Percentiles rank a stretch among this genome's conserved stretches.
Evolutionary conservation across 35 echinoderm and acorn worm genomes (phyloP).

Genomic region (Ptychodera flava): DNA sequence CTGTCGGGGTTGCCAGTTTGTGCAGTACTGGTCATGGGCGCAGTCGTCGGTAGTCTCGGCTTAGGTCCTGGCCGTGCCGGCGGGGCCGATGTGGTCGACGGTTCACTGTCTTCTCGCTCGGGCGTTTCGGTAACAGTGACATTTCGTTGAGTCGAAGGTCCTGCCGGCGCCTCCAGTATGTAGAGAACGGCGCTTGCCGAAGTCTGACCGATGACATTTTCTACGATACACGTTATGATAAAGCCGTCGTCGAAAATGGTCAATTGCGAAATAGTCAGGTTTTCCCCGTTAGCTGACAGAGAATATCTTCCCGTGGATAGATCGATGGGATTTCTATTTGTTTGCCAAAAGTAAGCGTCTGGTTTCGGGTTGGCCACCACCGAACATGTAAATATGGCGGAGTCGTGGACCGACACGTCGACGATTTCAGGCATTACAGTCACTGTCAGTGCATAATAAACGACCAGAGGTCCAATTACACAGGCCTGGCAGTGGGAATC

Average conservation of each 20-base stretch:
- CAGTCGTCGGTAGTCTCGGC: neutral
- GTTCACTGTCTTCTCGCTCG: too few species aligned
- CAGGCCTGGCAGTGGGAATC: neutral
- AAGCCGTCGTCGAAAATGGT: neutral
- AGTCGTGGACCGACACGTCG: neutral
- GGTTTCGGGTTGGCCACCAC: neutral
- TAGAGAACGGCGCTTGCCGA: neutral
- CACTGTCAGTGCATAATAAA: neutral
- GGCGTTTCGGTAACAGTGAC: neutral
- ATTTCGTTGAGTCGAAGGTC: neutral
- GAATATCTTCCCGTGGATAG: neutral
- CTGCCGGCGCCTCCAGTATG: neutral
- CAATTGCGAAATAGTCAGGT: neutral
- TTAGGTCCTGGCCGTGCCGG: neutral
- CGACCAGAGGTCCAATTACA: neutral
- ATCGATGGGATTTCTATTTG: neutral
- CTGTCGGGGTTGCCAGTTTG: neutral
- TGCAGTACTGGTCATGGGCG: neutral
- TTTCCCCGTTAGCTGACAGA: neutral
- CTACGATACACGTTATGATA: neutral
- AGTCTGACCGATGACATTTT: neutral
- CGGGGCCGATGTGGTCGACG: too few species aligned
- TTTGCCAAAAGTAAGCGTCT: neutral
- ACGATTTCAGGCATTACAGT: neutral
- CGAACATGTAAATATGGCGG: neutral